Percentiles rank a stretch among this genome's conserved stretches.
These are phyloP conservation scores for Ictalurus punctatus DNA, from an alignment of 2,113 vertebrate genomes.

Conservation along the genomic window DNA sequence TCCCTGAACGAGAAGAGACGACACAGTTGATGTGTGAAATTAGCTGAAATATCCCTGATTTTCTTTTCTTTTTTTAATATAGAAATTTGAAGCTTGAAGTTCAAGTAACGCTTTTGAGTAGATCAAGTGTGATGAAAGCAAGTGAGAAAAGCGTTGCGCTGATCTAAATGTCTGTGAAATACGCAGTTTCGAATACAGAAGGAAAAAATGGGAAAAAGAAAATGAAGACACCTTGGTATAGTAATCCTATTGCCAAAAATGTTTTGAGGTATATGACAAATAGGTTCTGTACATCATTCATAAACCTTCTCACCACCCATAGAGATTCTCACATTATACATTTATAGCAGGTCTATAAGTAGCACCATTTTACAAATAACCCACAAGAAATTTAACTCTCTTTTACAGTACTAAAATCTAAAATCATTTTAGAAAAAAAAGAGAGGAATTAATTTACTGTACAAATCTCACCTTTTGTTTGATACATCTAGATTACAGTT, in stretches of 20 bases:
- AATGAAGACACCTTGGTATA: slow-evolving; percentile 77
- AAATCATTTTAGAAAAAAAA: slow-evolving; percentile 79
- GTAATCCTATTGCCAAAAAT: slow-evolving; percentile 92
- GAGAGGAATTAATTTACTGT: slow-evolving; percentile 93
- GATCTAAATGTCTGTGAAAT: slow-evolving; percentile 56
- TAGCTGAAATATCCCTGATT: slow-evolving; percentile 96
- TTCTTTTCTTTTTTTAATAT: slow-evolving; percentile 54
- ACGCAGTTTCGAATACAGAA: slow-evolving; percentile 71
- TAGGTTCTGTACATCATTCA: slow-evolving; percentile 86
- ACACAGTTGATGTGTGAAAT: slow-evolving; percentile 79
- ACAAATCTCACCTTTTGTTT: slow-evolving; percentile 85
- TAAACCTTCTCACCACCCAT: slow-evolving; percentile 77
- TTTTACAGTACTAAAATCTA: slow-evolving; percentile 95
- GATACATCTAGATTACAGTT: slow-evolving; percentile 84
- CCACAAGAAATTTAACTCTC: slow-evolving; percentile 78
- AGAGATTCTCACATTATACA: slow-evolving; percentile 88
- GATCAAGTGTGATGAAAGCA: slow-evolving; percentile 81
- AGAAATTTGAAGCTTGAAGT: slow-evolving; percentile 73
- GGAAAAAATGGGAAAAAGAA: slow-evolving; percentile 68
- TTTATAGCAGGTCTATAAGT: slow-evolving; percentile 84
- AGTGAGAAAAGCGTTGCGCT: slow-evolving; percentile 62
- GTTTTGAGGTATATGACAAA: slow-evolving; percentile 98
- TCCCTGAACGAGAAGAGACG: slow-evolving; percentile 73
- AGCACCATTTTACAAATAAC: slow-evolving; percentile 94
- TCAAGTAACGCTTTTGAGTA: slow-evolving; percentile 90